phyloP scores from a whole-genome alignment of 2,888 invertebrate genomes.

The Parasteatoda lunata region DNA sequence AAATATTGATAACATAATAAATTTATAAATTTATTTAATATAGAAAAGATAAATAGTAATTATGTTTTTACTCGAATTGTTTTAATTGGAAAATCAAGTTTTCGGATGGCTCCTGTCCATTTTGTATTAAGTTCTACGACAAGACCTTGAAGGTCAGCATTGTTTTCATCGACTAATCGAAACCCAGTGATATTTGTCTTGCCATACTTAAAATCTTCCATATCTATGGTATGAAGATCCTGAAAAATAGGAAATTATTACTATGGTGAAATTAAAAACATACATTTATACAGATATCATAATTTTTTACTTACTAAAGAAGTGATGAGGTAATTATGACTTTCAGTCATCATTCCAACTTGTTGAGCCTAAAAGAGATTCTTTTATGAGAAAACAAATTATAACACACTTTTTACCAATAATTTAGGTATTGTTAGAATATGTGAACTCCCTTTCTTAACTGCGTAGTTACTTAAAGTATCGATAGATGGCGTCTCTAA shows the following conservation, averaged over 20 bases:
- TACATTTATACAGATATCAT: not conserved
- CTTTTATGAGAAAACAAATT: not conserved
- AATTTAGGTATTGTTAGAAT: not conserved
- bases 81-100: slow-evolving; percentile 59
- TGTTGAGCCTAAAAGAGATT: slow-evolving; percentile 84
- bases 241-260: slow-evolving; percentile 73
- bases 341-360: slow-evolving; percentile 97
- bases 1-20: too few relatives aligned
- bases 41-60: too few relatives aligned
- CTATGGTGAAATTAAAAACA: not conserved
- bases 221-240: slow-evolving; percentile 93
- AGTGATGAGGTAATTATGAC: slow-evolving; percentile 94
- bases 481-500: too few relatives aligned
- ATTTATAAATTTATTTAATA: too few relatives aligned
- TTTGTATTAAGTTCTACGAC: slow-evolving; percentile 66
- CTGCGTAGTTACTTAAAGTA: too few relatives aligned
- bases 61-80: slow-evolving; percentile 55
- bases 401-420: not conserved
- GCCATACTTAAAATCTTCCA: slow-evolving; percentile 94
- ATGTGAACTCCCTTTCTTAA: too few relatives aligned
- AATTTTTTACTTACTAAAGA: slow-evolving; percentile 81
- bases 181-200: slow-evolving; percentile 97
- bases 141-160: slow-evolving; percentile 77
- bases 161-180: slow-evolving; percentile 89
- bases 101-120: slow-evolving; percentile 57